Evolutionary conservation across 2,888 invertebrate species (phyloP).

Genomic region (Sinodicranocentrus sp.): DNA sequence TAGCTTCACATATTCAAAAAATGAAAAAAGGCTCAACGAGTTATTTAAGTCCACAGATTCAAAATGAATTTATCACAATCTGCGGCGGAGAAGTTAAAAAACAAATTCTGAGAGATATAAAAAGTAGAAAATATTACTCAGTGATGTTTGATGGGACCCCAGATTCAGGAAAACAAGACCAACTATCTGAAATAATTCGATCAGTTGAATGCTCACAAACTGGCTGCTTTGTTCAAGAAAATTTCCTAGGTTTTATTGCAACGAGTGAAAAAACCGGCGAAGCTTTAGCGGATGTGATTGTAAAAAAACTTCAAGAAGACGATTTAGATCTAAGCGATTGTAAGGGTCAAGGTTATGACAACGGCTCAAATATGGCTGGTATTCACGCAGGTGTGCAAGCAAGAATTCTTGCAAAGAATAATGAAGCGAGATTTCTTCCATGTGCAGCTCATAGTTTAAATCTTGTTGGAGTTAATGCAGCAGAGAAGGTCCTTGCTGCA

Average conservation of each 20-base stretch:
- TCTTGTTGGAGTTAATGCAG: constrained; percentile 35
- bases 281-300: constrained; percentile 2
- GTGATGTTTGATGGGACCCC: constrained; percentile 53
- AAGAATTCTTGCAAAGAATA: constrained; percentile 5
- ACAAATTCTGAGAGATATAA: background rate
- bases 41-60: constrained; percentile 38
- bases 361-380: constrained; percentile 61
- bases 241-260: constrained; percentile 34
- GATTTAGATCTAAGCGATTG: constrained; percentile 44
- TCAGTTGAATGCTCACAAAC: background rate
- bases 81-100: background rate
- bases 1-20: background rate
- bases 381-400: constrained; percentile 47
- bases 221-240: constrained; percentile 41
- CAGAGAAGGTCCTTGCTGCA: constrained; percentile 18
- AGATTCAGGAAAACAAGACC: constrained; percentile 38
- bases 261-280: constrained; percentile 27
- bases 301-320: constrained; percentile 8
- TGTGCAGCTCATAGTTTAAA: constrained; percentile 45
- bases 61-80: constrained; percentile 40
- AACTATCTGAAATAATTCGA: constrained; percentile 46
- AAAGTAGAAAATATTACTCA: constrained; percentile 25
- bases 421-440: constrained; percentile 28
- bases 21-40: background rate
- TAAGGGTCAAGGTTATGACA: constrained; percentile 55